Conservation (phyloP, 2,888 invertebrate species). For the Biston stratarius region DNA sequence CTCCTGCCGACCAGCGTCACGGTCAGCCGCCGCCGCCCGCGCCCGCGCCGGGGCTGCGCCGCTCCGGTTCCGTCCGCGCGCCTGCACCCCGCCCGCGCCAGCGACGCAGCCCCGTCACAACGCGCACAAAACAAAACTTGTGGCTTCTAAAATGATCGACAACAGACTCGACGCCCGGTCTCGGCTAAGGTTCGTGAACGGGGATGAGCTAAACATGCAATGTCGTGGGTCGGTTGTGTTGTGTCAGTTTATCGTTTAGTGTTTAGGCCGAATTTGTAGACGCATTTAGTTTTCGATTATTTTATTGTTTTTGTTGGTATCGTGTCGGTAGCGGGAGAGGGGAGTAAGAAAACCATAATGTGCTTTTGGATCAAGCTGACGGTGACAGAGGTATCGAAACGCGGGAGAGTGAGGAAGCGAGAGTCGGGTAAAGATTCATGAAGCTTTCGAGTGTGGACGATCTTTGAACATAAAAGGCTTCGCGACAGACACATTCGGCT, state of each 20-base stretch:
- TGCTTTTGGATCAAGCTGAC: slow-evolving; percentile 80
- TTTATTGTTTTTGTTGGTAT: slow-evolving; percentile 54
- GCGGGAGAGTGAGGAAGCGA: slow-evolving; percentile 79
- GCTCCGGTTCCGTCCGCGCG: slow-evolving; percentile 48
- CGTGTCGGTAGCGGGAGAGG: slow-evolving; percentile 63
- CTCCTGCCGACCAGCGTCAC: slow-evolving; percentile 87
- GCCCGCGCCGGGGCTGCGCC: slow-evolving; percentile 65
- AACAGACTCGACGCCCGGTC: slow-evolving; percentile 74
- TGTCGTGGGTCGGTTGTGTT: slow-evolving; percentile 81
- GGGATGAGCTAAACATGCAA: slow-evolving; percentile 85
- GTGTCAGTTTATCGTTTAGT: slow-evolving; percentile 64
- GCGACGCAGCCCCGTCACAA: slow-evolving; percentile 75
- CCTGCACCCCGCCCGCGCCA: slow-evolving; percentile 48
- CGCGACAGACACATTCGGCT: slow-evolving; percentile 82
- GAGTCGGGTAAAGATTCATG: slow-evolving; percentile 69
- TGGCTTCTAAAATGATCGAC: slow-evolving; percentile 72
- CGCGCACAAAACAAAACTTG: slow-evolving; percentile 69
- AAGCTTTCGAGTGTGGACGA: slow-evolving; percentile 73
- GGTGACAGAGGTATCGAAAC: slow-evolving; percentile 76
- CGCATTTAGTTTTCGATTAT: slow-evolving; percentile 51
- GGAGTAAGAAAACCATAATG: slow-evolving; percentile 65
- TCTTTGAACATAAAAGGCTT: slow-evolving; percentile 70
- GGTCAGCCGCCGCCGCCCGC: slow-evolving; percentile 63
- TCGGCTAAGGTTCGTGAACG: slow-evolving; percentile 80
- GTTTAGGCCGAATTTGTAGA: slow-evolving; percentile 71